phyloP scores from a whole-genome alignment of 2,113 vertebrate genomes.

The Monarcha castaneiventris region DNA sequence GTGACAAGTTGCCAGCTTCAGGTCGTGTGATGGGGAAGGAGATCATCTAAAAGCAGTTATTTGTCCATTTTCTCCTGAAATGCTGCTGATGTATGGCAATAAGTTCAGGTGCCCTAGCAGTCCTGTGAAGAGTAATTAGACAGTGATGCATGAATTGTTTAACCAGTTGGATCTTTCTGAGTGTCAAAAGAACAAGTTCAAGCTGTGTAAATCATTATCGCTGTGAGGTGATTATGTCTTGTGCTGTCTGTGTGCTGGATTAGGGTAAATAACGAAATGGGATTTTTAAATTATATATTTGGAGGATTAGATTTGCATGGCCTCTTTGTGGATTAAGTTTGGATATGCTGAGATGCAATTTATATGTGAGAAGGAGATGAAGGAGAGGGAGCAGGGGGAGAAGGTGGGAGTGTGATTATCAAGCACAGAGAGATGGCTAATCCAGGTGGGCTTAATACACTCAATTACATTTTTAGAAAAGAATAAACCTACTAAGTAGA shows the following conservation, averaged over 20 bases:
- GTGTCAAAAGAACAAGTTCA: not conserved
- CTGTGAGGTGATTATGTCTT: not conserved
- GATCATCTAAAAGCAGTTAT: not conserved
- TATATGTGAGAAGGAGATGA: not conserved
- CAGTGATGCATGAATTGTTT: not conserved
- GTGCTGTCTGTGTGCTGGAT: not conserved
- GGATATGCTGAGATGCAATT: not conserved
- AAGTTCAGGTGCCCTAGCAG: not conserved
- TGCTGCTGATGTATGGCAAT: not conserved
- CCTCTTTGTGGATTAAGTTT: not conserved
- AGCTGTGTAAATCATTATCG: not conserved
- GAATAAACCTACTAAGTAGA: not conserved
- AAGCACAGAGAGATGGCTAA: not conserved
- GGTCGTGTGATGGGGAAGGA: not conserved
- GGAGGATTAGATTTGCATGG: not conserved
- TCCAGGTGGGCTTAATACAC: not conserved
- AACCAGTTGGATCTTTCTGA: not conserved
- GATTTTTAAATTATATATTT: not conserved
- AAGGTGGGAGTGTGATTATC: not conserved
- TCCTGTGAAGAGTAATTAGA: not conserved
- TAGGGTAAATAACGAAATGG: not conserved
- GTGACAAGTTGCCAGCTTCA: not conserved
- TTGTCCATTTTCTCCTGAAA: not conserved
- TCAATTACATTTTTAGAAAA: not conserved
- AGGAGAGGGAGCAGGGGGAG: not conserved